Conservation (phyloP, 2,797 vertebrate species). For the Simalia tracyae region DNA sequence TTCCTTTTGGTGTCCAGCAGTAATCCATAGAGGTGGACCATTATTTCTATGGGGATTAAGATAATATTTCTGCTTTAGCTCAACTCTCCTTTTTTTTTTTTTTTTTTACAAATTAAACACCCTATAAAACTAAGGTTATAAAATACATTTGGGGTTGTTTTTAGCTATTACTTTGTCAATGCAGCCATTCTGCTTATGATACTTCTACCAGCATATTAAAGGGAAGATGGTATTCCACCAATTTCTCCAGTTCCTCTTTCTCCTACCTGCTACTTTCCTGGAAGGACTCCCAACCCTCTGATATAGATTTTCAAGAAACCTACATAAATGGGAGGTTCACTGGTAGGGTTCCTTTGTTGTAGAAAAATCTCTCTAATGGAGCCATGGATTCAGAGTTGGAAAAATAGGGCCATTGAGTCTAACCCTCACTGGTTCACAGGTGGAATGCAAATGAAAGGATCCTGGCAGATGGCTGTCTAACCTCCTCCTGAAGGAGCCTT, state of each 20-base stretch:
- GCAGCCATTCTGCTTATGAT: neutral
- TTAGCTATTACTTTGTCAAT: neutral
- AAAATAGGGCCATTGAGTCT: neutral
- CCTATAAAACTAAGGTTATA: neutral
- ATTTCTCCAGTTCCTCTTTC: neutral
- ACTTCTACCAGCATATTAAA: neutral
- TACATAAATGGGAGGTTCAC: neutral
- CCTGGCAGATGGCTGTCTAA: neutral
- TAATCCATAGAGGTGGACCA: neutral
- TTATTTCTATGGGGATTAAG: neutral
- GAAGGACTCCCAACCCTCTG: neutral
- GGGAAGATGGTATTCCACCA: neutral
- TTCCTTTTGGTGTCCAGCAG: neutral
- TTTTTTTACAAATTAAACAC: neutral
- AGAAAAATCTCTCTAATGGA: neutral
- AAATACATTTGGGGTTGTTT: neutral
- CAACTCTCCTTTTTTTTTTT: neutral
- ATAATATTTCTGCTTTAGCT: neutral
- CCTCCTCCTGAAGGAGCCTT: neutral
- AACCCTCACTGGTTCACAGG: neutral
- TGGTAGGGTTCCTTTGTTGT: neutral
- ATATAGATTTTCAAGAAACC: neutral
- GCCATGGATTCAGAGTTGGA: neutral
- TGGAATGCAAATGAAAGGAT: neutral
- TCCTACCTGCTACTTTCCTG: neutral